Percentiles rank a stretch among this genome's conserved stretches.
Conservation (phyloP, 2,888 invertebrate genomes). For the Eudemis profundana region DNA sequence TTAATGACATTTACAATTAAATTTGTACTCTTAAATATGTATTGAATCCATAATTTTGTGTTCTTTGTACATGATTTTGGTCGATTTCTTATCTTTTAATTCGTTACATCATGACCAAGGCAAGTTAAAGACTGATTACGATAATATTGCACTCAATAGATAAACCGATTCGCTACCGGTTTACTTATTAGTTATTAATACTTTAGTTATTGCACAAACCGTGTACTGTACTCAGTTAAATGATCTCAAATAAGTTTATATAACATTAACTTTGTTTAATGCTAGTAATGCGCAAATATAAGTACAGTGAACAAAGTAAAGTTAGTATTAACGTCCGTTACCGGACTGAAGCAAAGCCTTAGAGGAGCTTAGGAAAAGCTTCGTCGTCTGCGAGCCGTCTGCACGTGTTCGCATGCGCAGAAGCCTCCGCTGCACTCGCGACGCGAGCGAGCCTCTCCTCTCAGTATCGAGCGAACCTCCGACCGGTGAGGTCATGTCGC, state of each 20-base stretch:
- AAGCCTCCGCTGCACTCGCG: conserved; percentile 51
- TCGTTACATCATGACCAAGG: conserved; percentile 13
- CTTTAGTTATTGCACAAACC: background rate
- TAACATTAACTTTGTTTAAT: background rate
- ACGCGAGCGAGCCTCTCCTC: conserved; percentile 51
- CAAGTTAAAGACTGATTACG: conserved; percentile 37
- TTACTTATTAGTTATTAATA: background rate
- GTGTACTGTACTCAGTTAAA: background rate
- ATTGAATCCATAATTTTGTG: background rate
- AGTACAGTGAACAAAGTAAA: background rate
- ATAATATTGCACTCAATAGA: conserved; percentile 40
- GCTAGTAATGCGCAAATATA: background rate
- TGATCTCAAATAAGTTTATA: background rate
- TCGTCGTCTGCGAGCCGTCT: conserved; percentile 74
- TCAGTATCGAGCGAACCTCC: conserved; percentile 83
- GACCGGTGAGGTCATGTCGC: conserved; percentile 79
- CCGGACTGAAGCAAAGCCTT: conserved; percentile 9
- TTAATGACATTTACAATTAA: no score
- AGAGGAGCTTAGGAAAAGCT: conserved; percentile 32
- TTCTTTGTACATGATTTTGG: background rate
- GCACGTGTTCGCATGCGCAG: conserved; percentile 72
- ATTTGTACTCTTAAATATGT: no score
- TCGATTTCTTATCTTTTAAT: conserved; percentile 30
- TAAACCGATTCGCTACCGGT: conserved; percentile 22
- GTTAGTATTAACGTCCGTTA: background rate